Evolutionary conservation across 35 echinoderm and acorn worm genomes (phyloP), one percentile per base, ranked within the genome.

Genomic region (Apostichopus parvimensis): DNA sequence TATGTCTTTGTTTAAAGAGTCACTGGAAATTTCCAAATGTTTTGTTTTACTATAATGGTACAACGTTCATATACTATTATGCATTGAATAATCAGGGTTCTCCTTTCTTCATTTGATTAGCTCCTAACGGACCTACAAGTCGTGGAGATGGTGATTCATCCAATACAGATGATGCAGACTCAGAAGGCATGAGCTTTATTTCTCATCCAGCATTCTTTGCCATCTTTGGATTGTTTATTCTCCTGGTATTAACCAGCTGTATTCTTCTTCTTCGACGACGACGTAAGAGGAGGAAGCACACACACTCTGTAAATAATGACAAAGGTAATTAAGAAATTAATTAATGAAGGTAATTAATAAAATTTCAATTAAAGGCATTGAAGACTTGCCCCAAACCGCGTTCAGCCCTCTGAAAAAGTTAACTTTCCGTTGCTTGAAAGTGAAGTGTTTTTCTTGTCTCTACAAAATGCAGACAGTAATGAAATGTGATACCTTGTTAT

Each of bases 251-350:
- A 18, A 76, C 73, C 10, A 77, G 24, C 52, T 73, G 65, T 53
- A 14, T 90, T 28, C 28, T 90, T 11, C 21, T 90, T 6, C 22
- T 90, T 56, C 53, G 68, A 70, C 13, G 71, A 12, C 25, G 53
- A 28, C 73, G 21, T 22, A 73, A 70, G 56, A 73, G 73, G 53
- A 73, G 73, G 73, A 77, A 90, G 57, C 87, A 90, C 61, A 90
- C 87, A 73, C 87, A 90, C 18, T 90, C 87, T 90, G 66, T 90
- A 10, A 90, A 77, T 56, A 61, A 70, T 55, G 87, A 90, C 56
- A 90, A 90, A 77, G 87, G 87, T 90, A 61, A 79, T 21, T 53
- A 34, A 34, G 13, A 73, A 21, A 15, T 73, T n/a, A n/a, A n/a
- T n/a, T n/a, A n/a, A n/a, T n/a, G n/a, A 90, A 77, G 87, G 87